These are phyloP conservation scores for Ashinkailepas kermadecensis DNA, from an alignment of 2,888 invertebrate species.

Conservation along the genomic window DNA sequence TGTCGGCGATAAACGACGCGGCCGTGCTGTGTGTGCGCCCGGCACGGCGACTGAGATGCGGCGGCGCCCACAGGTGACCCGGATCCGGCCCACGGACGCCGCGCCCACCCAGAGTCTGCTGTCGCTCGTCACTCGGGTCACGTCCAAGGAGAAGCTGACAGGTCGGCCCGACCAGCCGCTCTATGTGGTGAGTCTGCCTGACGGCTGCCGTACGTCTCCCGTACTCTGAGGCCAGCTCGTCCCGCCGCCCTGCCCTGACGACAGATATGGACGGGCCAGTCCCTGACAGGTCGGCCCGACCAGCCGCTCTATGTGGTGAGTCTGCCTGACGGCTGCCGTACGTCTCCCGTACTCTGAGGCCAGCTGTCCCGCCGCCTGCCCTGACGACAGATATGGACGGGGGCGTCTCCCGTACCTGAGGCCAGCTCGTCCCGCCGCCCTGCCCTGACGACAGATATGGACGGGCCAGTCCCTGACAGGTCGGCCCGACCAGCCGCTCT, in stretches of 20 bases:
- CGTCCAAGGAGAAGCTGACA: slow-evolving; percentile 64
- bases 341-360: not conserved
- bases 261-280: too few relatives aligned
- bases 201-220: not conserved
- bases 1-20: too few relatives aligned
- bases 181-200: slow-evolving; percentile 62
- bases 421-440: not conserved
- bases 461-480: too few relatives aligned
- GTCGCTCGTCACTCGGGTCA: slow-evolving; percentile 67
- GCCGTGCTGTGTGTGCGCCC: too few relatives aligned
- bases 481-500: slow-evolving; percentile 66
- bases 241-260: not conserved
- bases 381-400: too few relatives aligned
- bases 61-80: not conserved
- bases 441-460: too few relatives aligned
- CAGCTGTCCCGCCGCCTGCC: not conserved
- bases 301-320: slow-evolving; percentile 77
- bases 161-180: slow-evolving; percentile 67
- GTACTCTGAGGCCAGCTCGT: not conserved
- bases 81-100: not conserved
- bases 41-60: too few relatives aligned
- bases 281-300: slow-evolving; percentile 62
- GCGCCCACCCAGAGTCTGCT: slow-evolving; percentile 55
- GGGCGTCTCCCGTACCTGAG: not conserved
- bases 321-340: slow-evolving; percentile 1